Percentiles rank a stretch among this genome's conserved stretches.
phyloP scores from a whole-genome alignment of 2,113 vertebrate species.

The Alectura lathami region DNA sequence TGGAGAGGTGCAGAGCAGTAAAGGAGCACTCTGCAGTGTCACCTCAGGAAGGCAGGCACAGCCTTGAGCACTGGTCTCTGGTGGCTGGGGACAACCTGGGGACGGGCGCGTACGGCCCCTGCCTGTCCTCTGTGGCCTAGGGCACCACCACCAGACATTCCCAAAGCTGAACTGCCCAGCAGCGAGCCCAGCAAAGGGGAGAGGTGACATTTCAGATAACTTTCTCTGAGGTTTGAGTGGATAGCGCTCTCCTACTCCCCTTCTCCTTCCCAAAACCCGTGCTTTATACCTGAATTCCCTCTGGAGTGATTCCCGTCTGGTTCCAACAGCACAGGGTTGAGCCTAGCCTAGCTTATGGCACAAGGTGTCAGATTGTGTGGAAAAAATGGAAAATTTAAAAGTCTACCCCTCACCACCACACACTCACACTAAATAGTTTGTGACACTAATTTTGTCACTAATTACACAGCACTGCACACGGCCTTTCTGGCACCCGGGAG shows the following conservation, averaged over 20 bases:
- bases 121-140: background rate
- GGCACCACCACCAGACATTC: background rate
- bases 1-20: background rate
- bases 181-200: background rate
- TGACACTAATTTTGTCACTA: too few species aligned
- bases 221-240: background rate
- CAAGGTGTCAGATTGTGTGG: background rate
- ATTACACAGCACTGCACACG: too few species aligned
- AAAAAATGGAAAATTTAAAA: background rate
- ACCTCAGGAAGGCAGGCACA: background rate
- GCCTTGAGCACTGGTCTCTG: background rate
- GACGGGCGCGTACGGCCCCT: background rate
- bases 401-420: rapidly evolving
- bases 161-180: background rate
- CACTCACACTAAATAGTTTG: too few species aligned
- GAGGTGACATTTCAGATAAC: background rate
- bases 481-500: background rate
- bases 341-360: background rate
- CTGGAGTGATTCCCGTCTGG: background rate
- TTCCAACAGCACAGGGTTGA: background rate
- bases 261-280: background rate
- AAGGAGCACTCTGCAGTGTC: rapidly evolving
- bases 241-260: rapidly evolving
- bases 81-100: rapidly evolving
- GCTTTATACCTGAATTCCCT: background rate